phyloP scores from a whole-genome alignment of 1,140 invertebrate species.

The Holcopasites calliopsidis region DNA sequence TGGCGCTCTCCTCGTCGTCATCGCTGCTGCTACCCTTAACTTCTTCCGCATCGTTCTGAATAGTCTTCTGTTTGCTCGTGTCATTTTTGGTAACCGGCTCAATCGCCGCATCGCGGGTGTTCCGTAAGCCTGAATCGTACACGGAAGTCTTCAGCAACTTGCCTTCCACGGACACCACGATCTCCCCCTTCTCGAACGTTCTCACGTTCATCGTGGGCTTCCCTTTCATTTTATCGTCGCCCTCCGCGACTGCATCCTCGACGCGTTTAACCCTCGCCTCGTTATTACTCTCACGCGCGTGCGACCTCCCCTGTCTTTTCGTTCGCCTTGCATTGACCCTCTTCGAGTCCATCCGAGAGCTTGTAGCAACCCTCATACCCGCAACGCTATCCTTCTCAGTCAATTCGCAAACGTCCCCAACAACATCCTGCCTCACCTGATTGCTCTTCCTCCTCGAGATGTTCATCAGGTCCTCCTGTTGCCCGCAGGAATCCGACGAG shows the following conservation, averaged over 20 bases:
- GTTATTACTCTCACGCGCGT: slow-evolving; percentile 43
- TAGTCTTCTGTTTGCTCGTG: not conserved
- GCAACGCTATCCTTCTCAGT: slow-evolving; percentile 76
- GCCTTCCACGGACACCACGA: slow-evolving; percentile 75
- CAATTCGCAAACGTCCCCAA: slow-evolving; percentile 73
- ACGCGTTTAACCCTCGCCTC: slow-evolving; percentile 42
- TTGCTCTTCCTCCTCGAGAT: slow-evolving; percentile 27
- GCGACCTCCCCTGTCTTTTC: slow-evolving; percentile 35
- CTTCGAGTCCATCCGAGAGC: slow-evolving; percentile 71
- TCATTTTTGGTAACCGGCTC: slow-evolving; percentile 8
- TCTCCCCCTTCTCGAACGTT: slow-evolving; percentile 76
- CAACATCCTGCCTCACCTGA: slow-evolving; percentile 18
- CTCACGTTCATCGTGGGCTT: slow-evolving; percentile 58
- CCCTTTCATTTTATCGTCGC: slow-evolving; percentile 38
- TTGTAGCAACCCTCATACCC: slow-evolving; percentile 79
- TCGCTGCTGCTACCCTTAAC: slow-evolving; percentile 38
- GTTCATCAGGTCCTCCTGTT: slow-evolving; percentile 5
- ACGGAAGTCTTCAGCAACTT: slow-evolving; percentile 68
- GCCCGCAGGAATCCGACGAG: slow-evolving; percentile 45
- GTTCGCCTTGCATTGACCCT: slow-evolving; percentile 47
- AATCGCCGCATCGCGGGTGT: not conserved
- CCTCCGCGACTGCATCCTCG: slow-evolving; percentile 31
- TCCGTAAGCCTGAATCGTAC: slow-evolving; percentile 56
- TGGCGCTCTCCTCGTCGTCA: slow-evolving; percentile 51
- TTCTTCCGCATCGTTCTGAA: slow-evolving; percentile 24